A percentile compares a stretch with the other conserved stretches of the same genome.
Evolutionary conservation across 2,888 invertebrate genomes (phyloP).

Genomic region (Esperia sulphurella): DNA sequence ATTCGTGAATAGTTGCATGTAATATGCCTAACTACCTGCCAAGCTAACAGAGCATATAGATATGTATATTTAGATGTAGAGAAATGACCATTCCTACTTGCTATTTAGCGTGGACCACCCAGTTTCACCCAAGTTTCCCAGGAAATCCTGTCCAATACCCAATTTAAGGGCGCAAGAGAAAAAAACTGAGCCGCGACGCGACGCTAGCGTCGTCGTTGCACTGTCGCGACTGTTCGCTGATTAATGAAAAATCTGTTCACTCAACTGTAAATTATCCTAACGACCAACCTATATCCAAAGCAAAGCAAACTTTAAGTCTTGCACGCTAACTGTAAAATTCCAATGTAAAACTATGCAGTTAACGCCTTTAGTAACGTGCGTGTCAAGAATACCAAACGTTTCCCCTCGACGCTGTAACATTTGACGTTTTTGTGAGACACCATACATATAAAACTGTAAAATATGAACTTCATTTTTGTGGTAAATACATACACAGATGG

Average conservation of each 20-base stretch:
- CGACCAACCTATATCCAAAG: conserved; percentile 2
- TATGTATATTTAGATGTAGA: neutral
- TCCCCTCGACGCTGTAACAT: conserved; percentile 76
- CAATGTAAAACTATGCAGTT: conserved; percentile 11
- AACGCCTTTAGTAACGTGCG: conserved; percentile 15
- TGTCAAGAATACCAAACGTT: conserved; percentile 71
- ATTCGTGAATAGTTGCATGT: too few relatives aligned
- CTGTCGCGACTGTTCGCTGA: conserved; percentile 76
- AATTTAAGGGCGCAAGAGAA: conserved; percentile 74
- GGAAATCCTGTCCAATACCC: conserved; percentile 76
- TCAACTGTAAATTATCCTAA: conserved; percentile 55
- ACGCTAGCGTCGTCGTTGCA: conserved; percentile 67
- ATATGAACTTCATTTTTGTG: conserved; percentile 50
- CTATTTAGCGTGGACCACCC: conserved; percentile 53
- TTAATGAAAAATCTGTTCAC: conserved; percentile 72
- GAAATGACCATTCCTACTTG: conserved; percentile 3
- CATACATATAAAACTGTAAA: conserved; percentile 67
- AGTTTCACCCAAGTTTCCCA: conserved; percentile 57
- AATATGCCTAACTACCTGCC: too few relatives aligned
- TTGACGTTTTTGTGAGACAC: conserved; percentile 75
- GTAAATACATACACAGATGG: too few relatives aligned
- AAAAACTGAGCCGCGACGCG: conserved; percentile 73
- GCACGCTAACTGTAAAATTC: conserved; percentile 15
- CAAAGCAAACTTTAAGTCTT: conserved; percentile 13
- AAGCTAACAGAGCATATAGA: too few relatives aligned